phyloP scores from a whole-genome alignment of 2,888 invertebrate species.

The Oscheius myriophilus region DNA sequence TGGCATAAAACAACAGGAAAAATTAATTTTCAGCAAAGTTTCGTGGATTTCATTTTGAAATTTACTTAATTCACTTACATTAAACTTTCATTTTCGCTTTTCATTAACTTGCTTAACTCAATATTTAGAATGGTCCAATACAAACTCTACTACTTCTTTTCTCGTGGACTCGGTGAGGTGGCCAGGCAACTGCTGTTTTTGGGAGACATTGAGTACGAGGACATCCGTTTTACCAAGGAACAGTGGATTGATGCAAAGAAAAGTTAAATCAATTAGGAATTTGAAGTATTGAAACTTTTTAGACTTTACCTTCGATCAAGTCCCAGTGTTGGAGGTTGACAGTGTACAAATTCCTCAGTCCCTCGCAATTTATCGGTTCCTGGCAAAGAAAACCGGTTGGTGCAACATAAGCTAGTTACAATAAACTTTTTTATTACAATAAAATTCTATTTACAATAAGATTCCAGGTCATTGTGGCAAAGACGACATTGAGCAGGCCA shows the following conservation, averaged over 20 bases:
- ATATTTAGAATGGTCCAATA: conserved; percentile 4
- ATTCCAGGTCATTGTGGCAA: conserved; percentile 46
- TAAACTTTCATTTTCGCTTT: no score
- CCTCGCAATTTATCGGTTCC: conserved; percentile 39
- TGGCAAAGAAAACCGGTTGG: conserved; percentile 46
- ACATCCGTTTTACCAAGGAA: conserved; percentile 13
- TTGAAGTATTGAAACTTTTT: background rate
- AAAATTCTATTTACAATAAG: no score
- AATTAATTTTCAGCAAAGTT: no score
- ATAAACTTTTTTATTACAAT: background rate
- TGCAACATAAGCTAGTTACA: no score
- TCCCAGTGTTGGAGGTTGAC: conserved; percentile 48
- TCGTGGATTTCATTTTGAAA: no score
- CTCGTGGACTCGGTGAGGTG: conserved; percentile 16
- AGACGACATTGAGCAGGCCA: conserved; percentile 38
- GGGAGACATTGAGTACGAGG: conserved; percentile 24
- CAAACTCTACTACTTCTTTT: conserved; percentile 14
- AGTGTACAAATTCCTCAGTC: conserved; percentile 51
- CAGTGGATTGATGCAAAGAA: conserved; percentile 17
- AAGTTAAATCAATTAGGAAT: background rate
- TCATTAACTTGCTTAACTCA: no score
- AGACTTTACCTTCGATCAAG: conserved; percentile 46
- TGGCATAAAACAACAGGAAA: no score
- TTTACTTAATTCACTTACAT: no score
- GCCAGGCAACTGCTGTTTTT: conserved; percentile 13